Conservation (phyloP, 2,888 invertebrate species). For the Hirtodrosophila alboralis region DNA sequence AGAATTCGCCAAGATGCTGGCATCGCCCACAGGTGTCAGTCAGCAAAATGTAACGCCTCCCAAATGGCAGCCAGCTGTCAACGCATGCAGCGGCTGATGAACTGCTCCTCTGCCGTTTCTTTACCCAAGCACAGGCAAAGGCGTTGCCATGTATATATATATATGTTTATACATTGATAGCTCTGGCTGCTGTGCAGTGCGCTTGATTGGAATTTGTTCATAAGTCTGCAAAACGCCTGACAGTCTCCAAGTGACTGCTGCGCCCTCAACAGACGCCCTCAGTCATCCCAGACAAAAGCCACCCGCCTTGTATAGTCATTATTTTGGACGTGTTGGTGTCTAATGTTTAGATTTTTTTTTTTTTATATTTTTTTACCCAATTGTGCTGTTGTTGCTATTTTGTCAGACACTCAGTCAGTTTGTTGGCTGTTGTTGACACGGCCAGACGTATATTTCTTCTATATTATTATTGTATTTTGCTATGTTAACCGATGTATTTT, state of each 20-base stretch:
- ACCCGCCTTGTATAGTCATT: constrained; percentile 44
- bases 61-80: constrained; percentile 61
- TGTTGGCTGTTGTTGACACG: constrained; percentile 42
- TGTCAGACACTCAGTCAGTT: constrained; percentile 48
- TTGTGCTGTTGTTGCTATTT: constrained; percentile 22
- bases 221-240: constrained; percentile 42
- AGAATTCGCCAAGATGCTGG: constrained; percentile 51
- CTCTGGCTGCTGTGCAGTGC: constrained; percentile 26
- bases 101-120: constrained; percentile 17
- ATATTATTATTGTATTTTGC: constrained; percentile 11
- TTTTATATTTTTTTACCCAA: constrained; percentile 6
- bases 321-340: constrained; percentile 26
- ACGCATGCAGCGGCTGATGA: constrained; percentile 44
- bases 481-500: constrained; percentile 63
- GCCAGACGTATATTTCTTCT: constrained; percentile 53
- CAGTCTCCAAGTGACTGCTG: constrained; percentile 42
- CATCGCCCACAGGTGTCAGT: constrained; percentile 69
- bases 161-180: constrained; percentile 45
- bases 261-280: constrained; percentile 47
- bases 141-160: constrained; percentile 40
- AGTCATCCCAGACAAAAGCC: constrained; percentile 16
- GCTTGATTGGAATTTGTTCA: constrained; percentile 66
- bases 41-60: constrained; percentile 59
- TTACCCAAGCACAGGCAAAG: constrained; percentile 14
- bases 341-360: constrained; percentile 2